These are phyloP conservation scores for Whitmania pigra DNA, from an alignment of 1,140 invertebrate species.

Conservation along the genomic window DNA sequence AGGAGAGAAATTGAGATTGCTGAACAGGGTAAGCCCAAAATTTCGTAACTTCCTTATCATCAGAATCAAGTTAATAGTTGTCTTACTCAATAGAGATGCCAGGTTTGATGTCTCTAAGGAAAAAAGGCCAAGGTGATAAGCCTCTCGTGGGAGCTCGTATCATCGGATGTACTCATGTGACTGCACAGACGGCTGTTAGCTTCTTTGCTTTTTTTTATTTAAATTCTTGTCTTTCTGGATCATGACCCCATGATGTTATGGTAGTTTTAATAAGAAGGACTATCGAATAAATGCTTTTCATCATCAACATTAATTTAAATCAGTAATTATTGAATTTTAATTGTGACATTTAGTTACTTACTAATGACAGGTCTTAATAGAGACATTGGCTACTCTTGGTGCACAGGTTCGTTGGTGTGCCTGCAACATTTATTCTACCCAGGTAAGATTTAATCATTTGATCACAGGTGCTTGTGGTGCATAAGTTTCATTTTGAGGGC, in stretches of 20 bases:
- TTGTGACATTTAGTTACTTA: neutral
- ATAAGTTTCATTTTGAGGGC: no score
- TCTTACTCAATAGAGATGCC: constrained; percentile 68
- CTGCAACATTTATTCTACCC: constrained; percentile 96
- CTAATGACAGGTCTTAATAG: constrained; percentile 60
- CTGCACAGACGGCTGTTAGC: constrained; percentile 86
- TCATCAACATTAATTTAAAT: neutral
- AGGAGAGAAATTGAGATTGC: constrained; percentile 92
- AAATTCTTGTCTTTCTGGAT: neutral
- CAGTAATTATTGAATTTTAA: neutral
- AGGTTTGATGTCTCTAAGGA: constrained; percentile 82
- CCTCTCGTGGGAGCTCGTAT: constrained; percentile 87
- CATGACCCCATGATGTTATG: neutral
- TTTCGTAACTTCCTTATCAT: constrained; percentile 8
- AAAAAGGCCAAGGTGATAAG: constrained; percentile 78
- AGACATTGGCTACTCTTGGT: constrained; percentile 76
- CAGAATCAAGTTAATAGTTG: constrained; percentile 22
- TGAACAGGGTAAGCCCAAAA: constrained; percentile 59
- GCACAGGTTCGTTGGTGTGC: constrained; percentile 85
- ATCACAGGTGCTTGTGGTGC: neutral
- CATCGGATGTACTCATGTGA: constrained; percentile 92
- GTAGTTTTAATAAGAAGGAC: neutral
- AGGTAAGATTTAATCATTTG: constrained; percentile 45
- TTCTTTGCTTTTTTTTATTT: constrained; percentile 10
- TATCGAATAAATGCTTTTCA: neutral